Conservation (phyloP, 1,140 invertebrate species). For the Diprion similis region DNA sequence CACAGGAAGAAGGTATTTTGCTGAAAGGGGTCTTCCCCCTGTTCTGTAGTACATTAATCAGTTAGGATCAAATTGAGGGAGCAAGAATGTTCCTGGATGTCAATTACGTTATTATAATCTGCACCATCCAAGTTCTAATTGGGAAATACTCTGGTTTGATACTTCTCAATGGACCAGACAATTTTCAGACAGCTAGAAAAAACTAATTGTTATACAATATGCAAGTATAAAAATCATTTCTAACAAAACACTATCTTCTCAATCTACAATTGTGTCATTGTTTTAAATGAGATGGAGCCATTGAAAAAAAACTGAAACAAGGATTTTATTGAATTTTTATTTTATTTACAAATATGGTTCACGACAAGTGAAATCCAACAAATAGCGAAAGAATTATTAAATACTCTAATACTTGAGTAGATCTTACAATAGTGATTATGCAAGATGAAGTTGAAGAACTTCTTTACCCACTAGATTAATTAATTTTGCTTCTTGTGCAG, state of each 20-base stretch:
- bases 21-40: constrained; percentile 49
- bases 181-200: not conserved
- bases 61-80: constrained; percentile 46
- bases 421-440: not conserved
- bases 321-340: not conserved
- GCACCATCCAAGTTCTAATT: constrained; percentile 36
- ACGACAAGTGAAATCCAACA: not conserved
- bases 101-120: constrained; percentile 47
- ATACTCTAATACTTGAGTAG: not conserved
- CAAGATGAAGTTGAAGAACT: constrained; percentile 10
- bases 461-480: constrained; percentile 30
- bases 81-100: constrained; percentile 59
- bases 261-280: not conserved
- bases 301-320: not conserved
- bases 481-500: constrained; percentile 28
- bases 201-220: no score
- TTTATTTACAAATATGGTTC: constrained; percentile 4
- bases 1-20: constrained; percentile 60
- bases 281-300: not conserved
- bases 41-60: constrained; percentile 52
- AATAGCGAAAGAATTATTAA: not conserved
- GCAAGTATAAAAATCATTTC: not conserved
- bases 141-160: no score
- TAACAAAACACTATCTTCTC: not conserved
- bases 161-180: not conserved